Percentiles rank a stretch among this genome's conserved stretches.
phyloP scores from a whole-genome alignment of 2,888 invertebrate species.

The Oxystoma pomonae region DNA sequence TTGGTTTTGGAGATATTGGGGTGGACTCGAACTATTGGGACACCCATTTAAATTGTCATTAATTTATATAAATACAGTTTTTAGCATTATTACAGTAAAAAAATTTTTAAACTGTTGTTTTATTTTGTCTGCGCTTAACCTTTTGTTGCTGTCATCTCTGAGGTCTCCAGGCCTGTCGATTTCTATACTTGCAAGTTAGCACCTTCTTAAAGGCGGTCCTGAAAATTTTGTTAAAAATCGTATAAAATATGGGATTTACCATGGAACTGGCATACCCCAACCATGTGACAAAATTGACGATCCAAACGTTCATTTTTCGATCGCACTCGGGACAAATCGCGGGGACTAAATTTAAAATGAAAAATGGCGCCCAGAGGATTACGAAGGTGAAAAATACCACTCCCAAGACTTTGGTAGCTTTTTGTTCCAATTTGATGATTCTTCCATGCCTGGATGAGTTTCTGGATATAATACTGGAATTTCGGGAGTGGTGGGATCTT shows the following conservation, averaged over 20 bases:
- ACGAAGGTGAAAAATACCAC: slow-evolving; percentile 94
- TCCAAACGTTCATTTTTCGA: slow-evolving; percentile 68
- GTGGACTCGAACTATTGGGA: too few species aligned
- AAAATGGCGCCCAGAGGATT: slow-evolving; percentile 94
- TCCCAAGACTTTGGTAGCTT: slow-evolving; percentile 92
- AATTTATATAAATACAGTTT: too few species aligned
- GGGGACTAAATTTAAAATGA: slow-evolving; percentile 82
- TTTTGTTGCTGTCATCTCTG: slow-evolving; percentile 28
- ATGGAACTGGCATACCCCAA: slow-evolving; percentile 91
- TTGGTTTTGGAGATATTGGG: too few species aligned
- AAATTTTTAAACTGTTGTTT: slow-evolving; percentile 8
- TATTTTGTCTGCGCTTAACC: slow-evolving; percentile 23
- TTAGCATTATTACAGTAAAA: too few species aligned
- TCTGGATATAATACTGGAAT: slow-evolving; percentile 76
- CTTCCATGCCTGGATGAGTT: slow-evolving; percentile 80
- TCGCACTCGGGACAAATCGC: slow-evolving; percentile 81
- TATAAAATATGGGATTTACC: slow-evolving; percentile 95
- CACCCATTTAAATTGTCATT: too few species aligned
- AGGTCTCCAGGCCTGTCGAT: slow-evolving; percentile 43
- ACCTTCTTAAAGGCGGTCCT: slow-evolving; percentile 87
- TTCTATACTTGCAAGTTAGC: slow-evolving; percentile 70
- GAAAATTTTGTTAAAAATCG: slow-evolving; percentile 92
- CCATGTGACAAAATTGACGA: slow-evolving; percentile 87
- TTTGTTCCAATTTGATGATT: slow-evolving; percentile 85
- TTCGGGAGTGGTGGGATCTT: slow-evolving; percentile 71